Conservation (phyloP, 2,797 vertebrate species). For the Erithacus rubecula region DNA sequence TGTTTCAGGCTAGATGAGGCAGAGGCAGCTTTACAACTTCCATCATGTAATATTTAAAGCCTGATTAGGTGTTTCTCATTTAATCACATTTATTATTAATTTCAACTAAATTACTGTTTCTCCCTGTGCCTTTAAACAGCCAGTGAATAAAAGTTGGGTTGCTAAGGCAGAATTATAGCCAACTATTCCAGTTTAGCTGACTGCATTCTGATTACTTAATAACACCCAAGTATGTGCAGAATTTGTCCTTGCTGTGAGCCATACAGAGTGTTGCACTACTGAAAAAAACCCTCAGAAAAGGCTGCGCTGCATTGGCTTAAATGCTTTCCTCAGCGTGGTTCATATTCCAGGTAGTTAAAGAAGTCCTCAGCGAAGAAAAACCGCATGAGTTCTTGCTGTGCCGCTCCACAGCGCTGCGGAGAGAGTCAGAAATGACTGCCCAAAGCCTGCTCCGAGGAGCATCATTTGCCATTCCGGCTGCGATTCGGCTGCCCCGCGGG, state of each 20-base stretch:
- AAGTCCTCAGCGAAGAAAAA: background rate
- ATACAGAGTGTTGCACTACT: background rate
- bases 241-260: slow-evolving; percentile 41
- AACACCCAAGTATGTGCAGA: slow-evolving; percentile 42
- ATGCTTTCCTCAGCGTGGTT: background rate
- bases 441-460: background rate
- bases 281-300: background rate
- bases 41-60: slow-evolving; percentile 36
- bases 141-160: slow-evolving; percentile 20
- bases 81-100: slow-evolving; percentile 65
- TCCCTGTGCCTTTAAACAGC: background rate
- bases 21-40: slow-evolving; percentile 3
- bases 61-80: slow-evolving; percentile 59
- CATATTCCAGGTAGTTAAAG: background rate
- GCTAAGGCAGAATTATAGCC: slow-evolving; percentile 42
- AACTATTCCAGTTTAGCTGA: slow-evolving; percentile 41
- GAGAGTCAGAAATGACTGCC: background rate
- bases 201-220: slow-evolving; percentile 56
- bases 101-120: slow-evolving; percentile 24
- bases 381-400: background rate
- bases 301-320: background rate
- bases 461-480: background rate
- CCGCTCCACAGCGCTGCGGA: background rate
- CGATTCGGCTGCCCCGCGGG: background rate
- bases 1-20: slow-evolving; percentile 1